Evolutionary conservation across 92 coral and sea anemone species (phyloP), one percentile per base, ranked within the genome.

Genomic region (Anthopleura xanthogrammica): DNA sequence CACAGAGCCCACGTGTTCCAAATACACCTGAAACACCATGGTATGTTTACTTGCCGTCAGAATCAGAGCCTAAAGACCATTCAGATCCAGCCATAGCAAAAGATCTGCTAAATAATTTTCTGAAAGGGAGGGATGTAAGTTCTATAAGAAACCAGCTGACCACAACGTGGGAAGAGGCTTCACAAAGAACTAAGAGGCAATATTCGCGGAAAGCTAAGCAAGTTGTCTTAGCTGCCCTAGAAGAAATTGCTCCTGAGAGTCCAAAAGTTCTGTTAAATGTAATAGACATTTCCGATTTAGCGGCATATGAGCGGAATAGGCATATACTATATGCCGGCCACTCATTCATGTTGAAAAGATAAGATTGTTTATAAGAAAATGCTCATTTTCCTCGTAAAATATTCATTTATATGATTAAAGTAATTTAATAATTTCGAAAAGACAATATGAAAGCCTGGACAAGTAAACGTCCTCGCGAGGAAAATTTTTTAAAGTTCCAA

Each of bases 61-160:
- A 65, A 65, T 19, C 72, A 36, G 72, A 65, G 72, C 36, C 19
- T 65, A 36, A 65, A 65, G 40, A 12, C 72, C 72, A 8, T 36
- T 7, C 29, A 65, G 39, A 65, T 4, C 36, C 36, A 22, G 36
- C 14, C 36, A 29, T 29, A 20, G 19, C 72, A 12, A 65, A 36
- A 65, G 41, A 65, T 5, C 72, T 65, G 72, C 92, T 85, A 36
- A 89, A 89, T 65, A 16, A 78, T 62, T 85, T 89, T 73, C 81
- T 89, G n/a, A n/a, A n/a, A n/a, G n/a, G n/a, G n/a, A n/a, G n/a
- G n/a, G n/a, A n/a, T n/a, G 65, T 85, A 40, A 89, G 92, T 85
- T 86, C 92, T 68, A 82, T 89, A 60, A 87, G 92, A 70, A 36
- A 85, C 83, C 80, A 81, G 58, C 88, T 89, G 83, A 75, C 74